A percentile compares a stretch with the other conserved stretches of the same genome.
phyloP scores from a whole-genome alignment of 2,113 vertebrate genomes.

The Oceanodroma tethys region DNA sequence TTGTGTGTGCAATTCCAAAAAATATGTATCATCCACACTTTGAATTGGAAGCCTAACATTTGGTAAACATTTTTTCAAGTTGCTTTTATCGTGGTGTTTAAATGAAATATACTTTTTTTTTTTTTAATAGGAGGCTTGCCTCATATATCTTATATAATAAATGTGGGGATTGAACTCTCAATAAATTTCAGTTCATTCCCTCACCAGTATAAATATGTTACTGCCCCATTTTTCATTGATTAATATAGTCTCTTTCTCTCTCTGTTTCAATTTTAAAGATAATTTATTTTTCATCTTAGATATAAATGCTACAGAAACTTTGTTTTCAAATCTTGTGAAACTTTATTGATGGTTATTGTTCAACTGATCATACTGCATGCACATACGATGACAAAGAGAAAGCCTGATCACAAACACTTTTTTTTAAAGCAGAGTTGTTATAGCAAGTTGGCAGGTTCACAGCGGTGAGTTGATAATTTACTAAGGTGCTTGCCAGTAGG shows the following conservation, averaged over 20 bases:
- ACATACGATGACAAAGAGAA: conserved; percentile 94
- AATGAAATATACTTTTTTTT: neutral
- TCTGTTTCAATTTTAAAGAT: conserved; percentile 55
- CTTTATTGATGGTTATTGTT: conserved; percentile 98
- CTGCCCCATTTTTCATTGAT: conserved; percentile 3
- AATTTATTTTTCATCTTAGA: conserved; percentile 63
- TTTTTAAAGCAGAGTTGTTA: conserved; percentile 92
- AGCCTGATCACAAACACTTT: conserved; percentile 93
- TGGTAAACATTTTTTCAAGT: conserved; percentile 4
- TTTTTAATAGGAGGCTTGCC: neutral
- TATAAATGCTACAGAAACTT: conserved; percentile 78
- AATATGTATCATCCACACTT: conserved; percentile 52
- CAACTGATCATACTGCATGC: conserved; percentile 96
- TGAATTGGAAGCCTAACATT: conserved; percentile 41
- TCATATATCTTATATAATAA: conserved; percentile 8
- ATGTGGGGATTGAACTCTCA: conserved; percentile 20
- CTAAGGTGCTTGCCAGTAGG: conserved; percentile 76
- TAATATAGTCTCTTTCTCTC: conserved; percentile 27
- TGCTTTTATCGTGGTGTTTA: neutral
- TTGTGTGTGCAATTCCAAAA: conserved; percentile 72
- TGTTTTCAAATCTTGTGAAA: conserved; percentile 87
- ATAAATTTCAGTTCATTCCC: conserved; percentile 40
- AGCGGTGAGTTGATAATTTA: conserved; percentile 83
- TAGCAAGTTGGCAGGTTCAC: conserved; percentile 89
- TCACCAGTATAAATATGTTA: conserved; percentile 2